A percentile compares a stretch with the other conserved stretches of the same genome.
These are phyloP conservation scores for Eledone cirrhosa DNA, from an alignment of 2,888 invertebrate genomes.

Conservation along the genomic window DNA sequence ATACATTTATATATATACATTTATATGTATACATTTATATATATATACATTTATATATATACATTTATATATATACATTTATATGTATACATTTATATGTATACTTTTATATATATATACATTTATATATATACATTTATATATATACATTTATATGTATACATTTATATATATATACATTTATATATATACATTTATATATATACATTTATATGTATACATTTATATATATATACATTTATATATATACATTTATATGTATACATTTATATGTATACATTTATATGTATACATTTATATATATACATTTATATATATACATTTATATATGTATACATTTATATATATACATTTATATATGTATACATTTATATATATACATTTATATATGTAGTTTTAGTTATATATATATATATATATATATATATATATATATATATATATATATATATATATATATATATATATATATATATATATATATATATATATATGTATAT, in stretches of 20 bases:
- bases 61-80: neutral
- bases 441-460: no score
- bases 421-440: no score
- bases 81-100: neutral
- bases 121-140: neutral
- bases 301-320: neutral
- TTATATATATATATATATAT: no score
- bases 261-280: neutral
- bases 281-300: neutral
- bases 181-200: neutral
- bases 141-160: neutral
- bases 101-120: neutral
- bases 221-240: neutral
- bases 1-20: neutral
- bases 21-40: neutral
- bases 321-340: neutral
- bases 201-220: neutral
- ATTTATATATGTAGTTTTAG: no score
- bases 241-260: neutral
- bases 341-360: no score
- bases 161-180: neutral
- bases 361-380: no score
- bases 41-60: neutral
- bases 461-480: no score
- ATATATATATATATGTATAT: no score